Percentiles rank a stretch among this genome's conserved stretches.
Evolutionary conservation across 1,140 invertebrate genomes (phyloP).

Genomic region (Cyclargus thomasi): DNA sequence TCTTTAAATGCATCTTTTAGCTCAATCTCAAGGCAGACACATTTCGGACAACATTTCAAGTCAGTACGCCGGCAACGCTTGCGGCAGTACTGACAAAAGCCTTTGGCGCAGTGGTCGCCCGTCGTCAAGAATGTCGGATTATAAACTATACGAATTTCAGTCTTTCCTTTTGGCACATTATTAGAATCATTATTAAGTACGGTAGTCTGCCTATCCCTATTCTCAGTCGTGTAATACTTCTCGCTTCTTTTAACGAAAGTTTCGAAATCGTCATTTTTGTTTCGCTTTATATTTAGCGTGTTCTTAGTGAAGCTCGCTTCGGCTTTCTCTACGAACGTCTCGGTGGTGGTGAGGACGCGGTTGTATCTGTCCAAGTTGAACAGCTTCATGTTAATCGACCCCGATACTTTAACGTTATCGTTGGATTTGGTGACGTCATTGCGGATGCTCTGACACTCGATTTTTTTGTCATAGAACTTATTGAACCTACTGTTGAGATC

Average conservation of each 20-base stretch:
- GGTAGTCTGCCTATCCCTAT: slow-evolving; percentile 43
- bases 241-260: slow-evolving; percentile 67
- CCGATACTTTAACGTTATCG: slow-evolving; percentile 50
- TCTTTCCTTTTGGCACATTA: slow-evolving; percentile 44
- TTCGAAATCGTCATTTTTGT: slow-evolving; percentile 52
- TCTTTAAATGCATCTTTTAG: slow-evolving; percentile 52
- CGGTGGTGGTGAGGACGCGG: slow-evolving; percentile 56
- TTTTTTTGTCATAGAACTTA: slow-evolving; percentile 55
- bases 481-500: slow-evolving; percentile 57
- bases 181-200: slow-evolving; percentile 44
- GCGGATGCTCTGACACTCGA: slow-evolving; percentile 65
- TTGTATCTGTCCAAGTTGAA: slow-evolving; percentile 62
- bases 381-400: slow-evolving; percentile 62
- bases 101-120: slow-evolving; percentile 30
- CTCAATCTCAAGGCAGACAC: slow-evolving; percentile 52
- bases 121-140: slow-evolving; percentile 64
- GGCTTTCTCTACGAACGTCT: slow-evolving; percentile 51
- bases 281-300: slow-evolving; percentile 34
- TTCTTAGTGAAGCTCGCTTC: slow-evolving; percentile 65
- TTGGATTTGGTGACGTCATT: slow-evolving; percentile 61
- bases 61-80: slow-evolving; percentile 46
- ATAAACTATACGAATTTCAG: slow-evolving; percentile 69
- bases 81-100: slow-evolving; percentile 53
- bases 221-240: slow-evolving; percentile 60
- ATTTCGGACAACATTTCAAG: slow-evolving; percentile 52